phyloP scores from a whole-genome alignment of 2,113 vertebrate species.

The Ptychochromis oligacanthus region DNA sequence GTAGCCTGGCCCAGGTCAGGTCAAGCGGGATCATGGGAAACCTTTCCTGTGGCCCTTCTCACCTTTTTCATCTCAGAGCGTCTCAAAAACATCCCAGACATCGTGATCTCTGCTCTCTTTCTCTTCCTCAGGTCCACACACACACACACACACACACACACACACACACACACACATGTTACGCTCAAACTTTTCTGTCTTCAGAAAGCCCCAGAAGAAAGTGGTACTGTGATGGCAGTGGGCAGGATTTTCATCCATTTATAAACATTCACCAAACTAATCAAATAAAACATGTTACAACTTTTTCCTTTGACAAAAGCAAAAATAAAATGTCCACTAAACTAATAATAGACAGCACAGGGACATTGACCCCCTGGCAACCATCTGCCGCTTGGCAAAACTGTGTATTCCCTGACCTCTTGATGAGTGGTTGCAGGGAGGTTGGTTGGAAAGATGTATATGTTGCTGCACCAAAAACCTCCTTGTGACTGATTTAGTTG shows the following conservation, averaged over 20 bases:
- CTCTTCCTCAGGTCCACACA: slow-evolving; percentile 26
- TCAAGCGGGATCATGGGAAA: slow-evolving; percentile 76
- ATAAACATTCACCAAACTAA: not conserved
- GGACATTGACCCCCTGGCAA: not conserved
- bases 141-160: not conserved
- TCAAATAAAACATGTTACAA: not conserved
- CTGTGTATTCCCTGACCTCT: too few relatives aligned
- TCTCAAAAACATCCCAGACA: slow-evolving; percentile 77
- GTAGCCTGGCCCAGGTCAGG: slow-evolving; percentile 48
- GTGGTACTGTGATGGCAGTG: not conserved
- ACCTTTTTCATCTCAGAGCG: slow-evolving; percentile 79
- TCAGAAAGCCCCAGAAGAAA: not conserved
- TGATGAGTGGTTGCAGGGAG: too few relatives aligned
- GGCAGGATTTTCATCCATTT: not conserved
- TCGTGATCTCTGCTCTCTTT: slow-evolving; percentile 40
- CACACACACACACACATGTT: not conserved
- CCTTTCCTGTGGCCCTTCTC: slow-evolving; percentile 73
- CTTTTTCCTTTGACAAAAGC: too few relatives aligned
- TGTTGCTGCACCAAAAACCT: too few relatives aligned
- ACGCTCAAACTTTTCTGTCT: not conserved
- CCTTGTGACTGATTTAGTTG: too few relatives aligned
- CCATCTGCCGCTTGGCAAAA: too few relatives aligned
- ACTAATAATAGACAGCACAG: not conserved
- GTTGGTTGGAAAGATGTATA: too few relatives aligned
- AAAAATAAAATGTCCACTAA: not conserved